Evolutionary conservation across 35 echinoderm and acorn worm genomes (phyloP).

Genomic region (Heliocidaris erythrogramma): DNA sequence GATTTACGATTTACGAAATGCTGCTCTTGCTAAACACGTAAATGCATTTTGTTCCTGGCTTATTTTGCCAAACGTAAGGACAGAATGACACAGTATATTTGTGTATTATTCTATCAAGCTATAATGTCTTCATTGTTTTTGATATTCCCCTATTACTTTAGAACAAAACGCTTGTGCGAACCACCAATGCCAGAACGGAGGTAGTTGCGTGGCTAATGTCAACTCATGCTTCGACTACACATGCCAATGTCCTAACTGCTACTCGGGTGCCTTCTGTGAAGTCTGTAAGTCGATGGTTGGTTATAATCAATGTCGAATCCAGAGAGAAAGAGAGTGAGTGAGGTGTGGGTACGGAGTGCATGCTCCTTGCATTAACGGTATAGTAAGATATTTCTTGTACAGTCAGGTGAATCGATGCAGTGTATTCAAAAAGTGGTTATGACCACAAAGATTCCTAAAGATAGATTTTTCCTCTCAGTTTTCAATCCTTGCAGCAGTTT

Average conservation of each 20-base stretch:
- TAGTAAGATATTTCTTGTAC: too few relatives aligned
- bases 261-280: conserved; percentile 71
- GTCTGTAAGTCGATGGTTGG: conserved; percentile 53
- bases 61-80: too few relatives aligned
- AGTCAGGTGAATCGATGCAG: too few relatives aligned
- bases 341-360: too few relatives aligned
- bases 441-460: background rate
- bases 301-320: background rate
- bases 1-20: too few relatives aligned
- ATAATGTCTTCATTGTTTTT: background rate
- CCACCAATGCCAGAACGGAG: conserved; percentile 72
- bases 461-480: conserved; percentile 44
- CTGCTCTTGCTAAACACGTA: too few relatives aligned
- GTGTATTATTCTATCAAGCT: too few relatives aligned
- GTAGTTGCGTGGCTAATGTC: conserved; percentile 44
- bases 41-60: too few relatives aligned
- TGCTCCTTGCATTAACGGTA: too few relatives aligned
- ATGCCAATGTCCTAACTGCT: conserved; percentile 68
- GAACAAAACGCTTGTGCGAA: conserved; percentile 61
- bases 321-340: too few relatives aligned
- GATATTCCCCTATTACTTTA: background rate
- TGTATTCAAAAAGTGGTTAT: too few relatives aligned
- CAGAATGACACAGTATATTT: too few relatives aligned
- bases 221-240: conserved; percentile 69
- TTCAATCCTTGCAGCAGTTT: conserved; percentile 54